Evolutionary conservation across 2,888 invertebrate species (phyloP).

Genomic region (Cancer borealis): DNA sequence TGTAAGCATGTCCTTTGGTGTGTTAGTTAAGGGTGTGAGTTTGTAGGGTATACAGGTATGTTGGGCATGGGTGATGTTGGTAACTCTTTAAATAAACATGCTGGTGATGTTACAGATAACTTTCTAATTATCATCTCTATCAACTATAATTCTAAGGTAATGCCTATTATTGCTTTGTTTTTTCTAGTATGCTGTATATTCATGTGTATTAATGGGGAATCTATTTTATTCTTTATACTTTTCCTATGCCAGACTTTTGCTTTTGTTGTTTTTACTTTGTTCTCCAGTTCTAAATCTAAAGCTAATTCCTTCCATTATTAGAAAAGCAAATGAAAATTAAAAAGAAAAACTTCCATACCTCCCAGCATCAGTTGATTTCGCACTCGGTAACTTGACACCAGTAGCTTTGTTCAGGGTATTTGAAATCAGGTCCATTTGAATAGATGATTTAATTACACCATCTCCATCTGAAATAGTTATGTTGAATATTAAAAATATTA

Average conservation of each 20-base stretch:
- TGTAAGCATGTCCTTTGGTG: too few relatives aligned
- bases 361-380: conserved; percentile 69
- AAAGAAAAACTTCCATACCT: conserved; percentile 52
- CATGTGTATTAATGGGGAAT: neutral
- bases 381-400: conserved; percentile 64
- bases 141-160: too few relatives aligned
- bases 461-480: conserved; percentile 53
- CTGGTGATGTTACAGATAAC: too few relatives aligned
- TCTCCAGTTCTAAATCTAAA: neutral
- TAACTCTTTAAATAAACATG: too few relatives aligned
- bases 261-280: neutral
- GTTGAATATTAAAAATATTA: conserved; percentile 14
- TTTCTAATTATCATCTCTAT: too few relatives aligned
- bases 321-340: neutral
- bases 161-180: too few relatives aligned
- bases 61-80: too few relatives aligned
- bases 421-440: conserved; percentile 65
- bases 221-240: neutral
- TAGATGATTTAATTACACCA: conserved; percentile 56
- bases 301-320: neutral
- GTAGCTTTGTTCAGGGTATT: conserved; percentile 62
- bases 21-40: too few relatives aligned
- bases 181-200: neutral
- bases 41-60: too few relatives aligned
- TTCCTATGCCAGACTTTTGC: neutral